phyloP scores from a whole-genome alignment of 1,140 invertebrate genomes.

The Macrostomum lignano region DNA sequence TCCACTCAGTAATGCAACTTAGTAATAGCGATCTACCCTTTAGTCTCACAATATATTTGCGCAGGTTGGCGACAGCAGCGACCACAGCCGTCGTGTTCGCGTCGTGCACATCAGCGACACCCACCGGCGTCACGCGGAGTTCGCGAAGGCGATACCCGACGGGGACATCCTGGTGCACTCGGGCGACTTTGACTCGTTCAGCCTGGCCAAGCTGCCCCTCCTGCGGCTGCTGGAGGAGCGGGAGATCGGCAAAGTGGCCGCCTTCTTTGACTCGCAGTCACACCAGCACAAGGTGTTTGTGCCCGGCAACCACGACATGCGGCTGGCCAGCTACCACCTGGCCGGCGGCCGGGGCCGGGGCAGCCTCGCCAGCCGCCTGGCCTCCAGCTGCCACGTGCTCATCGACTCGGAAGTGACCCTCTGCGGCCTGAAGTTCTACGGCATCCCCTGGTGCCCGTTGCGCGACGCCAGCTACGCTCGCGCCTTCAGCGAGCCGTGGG shows the following conservation, averaged over 20 bases:
- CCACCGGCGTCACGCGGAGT: slow-evolving; percentile 10
- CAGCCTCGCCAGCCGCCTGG: slow-evolving; percentile 11
- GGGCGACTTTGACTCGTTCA: slow-evolving; percentile 14
- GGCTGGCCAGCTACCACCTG: slow-evolving; percentile 7
- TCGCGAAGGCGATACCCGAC: slow-evolving; percentile 9
- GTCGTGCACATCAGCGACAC: slow-evolving; percentile 16
- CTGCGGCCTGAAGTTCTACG: slow-evolving; percentile 13
- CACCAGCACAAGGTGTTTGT: slow-evolving; percentile 14
- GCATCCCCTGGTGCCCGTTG: slow-evolving; percentile 12
- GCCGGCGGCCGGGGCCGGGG: slow-evolving; percentile 10
- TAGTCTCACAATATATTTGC: no score
- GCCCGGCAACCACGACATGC: slow-evolving; percentile 13
- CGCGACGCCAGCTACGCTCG: slow-evolving; percentile 9
- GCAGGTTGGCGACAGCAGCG: no score
- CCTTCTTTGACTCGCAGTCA: slow-evolving; percentile 11
- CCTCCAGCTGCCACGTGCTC: no score
- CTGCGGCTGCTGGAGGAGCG: no score
- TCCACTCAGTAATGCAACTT: no score
- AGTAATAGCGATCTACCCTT: no score
- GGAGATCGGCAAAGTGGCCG: slow-evolving; percentile 8
- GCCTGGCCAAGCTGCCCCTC: not conserved
- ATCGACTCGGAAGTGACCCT: slow-evolving; percentile 10
- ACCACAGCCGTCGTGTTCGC: no score
- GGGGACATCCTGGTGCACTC: slow-evolving; percentile 14
- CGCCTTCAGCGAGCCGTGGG: slow-evolving; percentile 9